Conservation (phyloP, 2,888 invertebrate species). For the Agonum fuliginosum region DNA sequence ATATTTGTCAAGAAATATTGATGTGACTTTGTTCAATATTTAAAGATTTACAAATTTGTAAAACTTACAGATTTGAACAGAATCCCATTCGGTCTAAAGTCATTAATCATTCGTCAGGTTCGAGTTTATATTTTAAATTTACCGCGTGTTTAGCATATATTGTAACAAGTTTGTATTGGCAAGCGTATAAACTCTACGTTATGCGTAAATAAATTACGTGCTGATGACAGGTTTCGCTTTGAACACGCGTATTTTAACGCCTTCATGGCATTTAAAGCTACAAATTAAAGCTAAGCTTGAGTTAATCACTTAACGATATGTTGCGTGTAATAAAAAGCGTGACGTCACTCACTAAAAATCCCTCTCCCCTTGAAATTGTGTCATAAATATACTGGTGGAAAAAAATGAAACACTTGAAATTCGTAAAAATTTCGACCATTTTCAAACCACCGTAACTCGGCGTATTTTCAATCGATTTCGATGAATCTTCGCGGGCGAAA, state of each 20-base stretch:
- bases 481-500: no score
- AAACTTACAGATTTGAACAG: no score
- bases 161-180: conserved; percentile 5
- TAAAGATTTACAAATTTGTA: no score
- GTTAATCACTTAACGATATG: conserved; percentile 5
- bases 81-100: neutral
- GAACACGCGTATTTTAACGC: conserved; percentile 2
- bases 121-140: conserved; percentile 9
- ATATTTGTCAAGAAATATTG: no score
- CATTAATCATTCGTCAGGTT: neutral
- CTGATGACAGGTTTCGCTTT: conserved; percentile 8
- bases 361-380: neutral
- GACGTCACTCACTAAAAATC: no score
- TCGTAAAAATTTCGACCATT: no score
- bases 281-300: conserved; percentile 35
- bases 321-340: neutral
- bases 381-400: no score
- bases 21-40: no score
- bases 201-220: conserved; percentile 7
- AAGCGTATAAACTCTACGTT: neutral
- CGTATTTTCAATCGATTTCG: no score
- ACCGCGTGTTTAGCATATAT: conserved; percentile 16
- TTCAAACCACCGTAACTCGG: no score
- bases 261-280: conserved; percentile 3
- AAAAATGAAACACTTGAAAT: no score